Percentiles rank a stretch among this genome's conserved stretches.
Evolutionary conservation across 2,888 invertebrate genomes (phyloP).

Genomic region (Alsophila aescularia): DNA sequence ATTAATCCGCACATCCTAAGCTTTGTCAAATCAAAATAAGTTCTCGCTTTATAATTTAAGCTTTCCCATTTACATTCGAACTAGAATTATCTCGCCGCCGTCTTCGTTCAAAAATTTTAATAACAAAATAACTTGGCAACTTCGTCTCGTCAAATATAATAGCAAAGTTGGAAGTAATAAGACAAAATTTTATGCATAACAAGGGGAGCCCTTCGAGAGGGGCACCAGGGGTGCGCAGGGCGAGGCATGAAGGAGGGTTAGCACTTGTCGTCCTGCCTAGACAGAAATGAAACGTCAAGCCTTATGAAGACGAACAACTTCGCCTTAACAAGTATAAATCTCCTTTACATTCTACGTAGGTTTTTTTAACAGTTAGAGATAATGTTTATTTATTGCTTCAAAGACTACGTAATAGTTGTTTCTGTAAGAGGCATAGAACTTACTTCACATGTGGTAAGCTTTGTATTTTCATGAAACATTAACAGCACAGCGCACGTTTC

Average conservation of each 20-base stretch:
- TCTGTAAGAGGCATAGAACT: slow-evolving; percentile 25
- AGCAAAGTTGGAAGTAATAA: slow-evolving; percentile 83
- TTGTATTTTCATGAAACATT: too few relatives aligned
- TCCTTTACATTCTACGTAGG: slow-evolving; percentile 67
- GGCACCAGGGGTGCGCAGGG: slow-evolving; percentile 40
- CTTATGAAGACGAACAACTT: slow-evolving; percentile 83
- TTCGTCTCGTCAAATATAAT: slow-evolving; percentile 82
- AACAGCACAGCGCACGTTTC: too few relatives aligned
- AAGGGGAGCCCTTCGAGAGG: slow-evolving; percentile 69
- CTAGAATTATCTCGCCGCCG: slow-evolving; percentile 68
- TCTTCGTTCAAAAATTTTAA: slow-evolving; percentile 80
- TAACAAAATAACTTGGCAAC: slow-evolving; percentile 83
- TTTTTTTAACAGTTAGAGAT: slow-evolving; percentile 67
- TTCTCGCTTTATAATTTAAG: slow-evolving; percentile 79
- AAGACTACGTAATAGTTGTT: slow-evolving; percentile 51
- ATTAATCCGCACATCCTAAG: slow-evolving; percentile 74
- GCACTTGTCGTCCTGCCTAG: slow-evolving; percentile 80
- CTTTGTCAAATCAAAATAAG: slow-evolving; percentile 80
- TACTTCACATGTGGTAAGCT: not conserved
- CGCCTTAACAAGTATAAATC: slow-evolving; percentile 81
- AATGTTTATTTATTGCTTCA: slow-evolving; percentile 70
- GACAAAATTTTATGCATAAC: slow-evolving; percentile 84
- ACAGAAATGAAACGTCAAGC: slow-evolving; percentile 81
- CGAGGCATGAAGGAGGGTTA: slow-evolving; percentile 59
- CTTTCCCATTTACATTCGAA: slow-evolving; percentile 78